Conservation (phyloP, 2,888 invertebrate genomes). For the Caenorhabditis sp. region DNA sequence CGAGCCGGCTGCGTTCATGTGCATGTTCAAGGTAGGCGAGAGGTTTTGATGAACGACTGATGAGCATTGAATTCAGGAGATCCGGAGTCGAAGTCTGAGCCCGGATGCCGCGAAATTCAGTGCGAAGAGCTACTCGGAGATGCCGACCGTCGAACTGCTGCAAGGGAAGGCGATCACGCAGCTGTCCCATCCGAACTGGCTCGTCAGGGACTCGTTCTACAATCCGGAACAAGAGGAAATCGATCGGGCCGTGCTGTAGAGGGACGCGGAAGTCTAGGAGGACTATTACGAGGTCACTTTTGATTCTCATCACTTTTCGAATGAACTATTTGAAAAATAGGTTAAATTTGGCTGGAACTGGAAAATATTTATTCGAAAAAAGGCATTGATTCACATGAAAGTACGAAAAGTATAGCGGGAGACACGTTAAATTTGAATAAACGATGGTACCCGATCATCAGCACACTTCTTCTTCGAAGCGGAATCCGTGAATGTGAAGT, state of each 20-base stretch:
- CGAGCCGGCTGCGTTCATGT: constrained; percentile 66
- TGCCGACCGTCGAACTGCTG: constrained; percentile 63
- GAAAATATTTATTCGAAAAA: no score
- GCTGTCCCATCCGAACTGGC: constrained; percentile 63
- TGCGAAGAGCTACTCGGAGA: constrained; percentile 62
- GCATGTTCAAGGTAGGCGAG: constrained; percentile 66
- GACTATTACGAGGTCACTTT: no score
- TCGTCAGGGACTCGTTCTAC: constrained; percentile 58
- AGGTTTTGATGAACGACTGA: background rate
- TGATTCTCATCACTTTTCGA: no score
- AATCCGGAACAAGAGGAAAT: constrained; percentile 47
- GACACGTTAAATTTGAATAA: no score
- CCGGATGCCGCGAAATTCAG: constrained; percentile 39
- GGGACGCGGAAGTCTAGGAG: background rate
- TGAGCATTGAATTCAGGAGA: constrained; percentile 39
- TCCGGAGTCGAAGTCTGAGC: constrained; percentile 39
- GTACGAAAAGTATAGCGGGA: no score
- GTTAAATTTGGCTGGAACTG: no score
- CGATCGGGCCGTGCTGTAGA: constrained; percentile 27
- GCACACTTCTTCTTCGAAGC: no score
- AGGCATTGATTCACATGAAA: no score
- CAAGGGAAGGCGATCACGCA: constrained; percentile 57
- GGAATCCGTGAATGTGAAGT: no score
- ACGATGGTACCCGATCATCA: no score
- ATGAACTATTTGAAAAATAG: no score